These are phyloP conservation scores for Hemistola chrysoprasaria DNA, from an alignment of 2,888 invertebrate species.

Conservation along the genomic window DNA sequence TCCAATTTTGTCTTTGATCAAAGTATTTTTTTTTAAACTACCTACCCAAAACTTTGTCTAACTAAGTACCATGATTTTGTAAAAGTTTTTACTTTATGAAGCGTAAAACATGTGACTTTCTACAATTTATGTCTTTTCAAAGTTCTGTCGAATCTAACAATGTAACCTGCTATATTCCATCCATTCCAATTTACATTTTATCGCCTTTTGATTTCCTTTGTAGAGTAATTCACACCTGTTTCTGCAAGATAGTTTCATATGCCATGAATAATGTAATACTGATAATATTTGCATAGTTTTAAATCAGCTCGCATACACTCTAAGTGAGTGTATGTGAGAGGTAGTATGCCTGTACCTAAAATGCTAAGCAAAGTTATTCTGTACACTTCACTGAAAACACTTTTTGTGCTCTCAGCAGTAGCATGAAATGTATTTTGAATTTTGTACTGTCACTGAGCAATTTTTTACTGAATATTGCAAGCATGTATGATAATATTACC, in stretches of 20 bases:
- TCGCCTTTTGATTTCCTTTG: conserved; percentile 23
- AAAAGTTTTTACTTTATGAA: no score
- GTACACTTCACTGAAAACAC: conserved; percentile 3
- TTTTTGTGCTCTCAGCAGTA: not conserved
- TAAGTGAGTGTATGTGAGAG: no score
- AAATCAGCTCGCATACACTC: conserved; percentile 7
- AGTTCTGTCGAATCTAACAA: conserved; percentile 4
- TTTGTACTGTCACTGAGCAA: not conserved
- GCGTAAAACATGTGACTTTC: no score
- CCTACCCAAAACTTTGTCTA: no score
- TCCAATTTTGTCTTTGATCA: no score
- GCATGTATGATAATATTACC: conserved; percentile 12
- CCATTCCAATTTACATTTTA: conserved; percentile 20
- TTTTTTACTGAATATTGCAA: conserved; percentile 9
- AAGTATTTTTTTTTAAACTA: no score
- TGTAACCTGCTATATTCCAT: conserved; percentile 16
- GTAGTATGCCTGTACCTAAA: not conserved
- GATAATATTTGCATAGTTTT: conserved; percentile 22
- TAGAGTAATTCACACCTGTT: conserved; percentile 24
- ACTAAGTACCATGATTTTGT: no score
- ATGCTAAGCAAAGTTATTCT: not conserved
- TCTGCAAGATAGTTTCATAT: conserved; percentile 23
- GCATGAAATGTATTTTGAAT: conserved; percentile 5
- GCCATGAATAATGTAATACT: conserved; percentile 26
- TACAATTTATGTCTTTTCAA: no score